Conservation (phyloP, 1,140 invertebrate species). For the Zaprionus vittiger region DNA sequence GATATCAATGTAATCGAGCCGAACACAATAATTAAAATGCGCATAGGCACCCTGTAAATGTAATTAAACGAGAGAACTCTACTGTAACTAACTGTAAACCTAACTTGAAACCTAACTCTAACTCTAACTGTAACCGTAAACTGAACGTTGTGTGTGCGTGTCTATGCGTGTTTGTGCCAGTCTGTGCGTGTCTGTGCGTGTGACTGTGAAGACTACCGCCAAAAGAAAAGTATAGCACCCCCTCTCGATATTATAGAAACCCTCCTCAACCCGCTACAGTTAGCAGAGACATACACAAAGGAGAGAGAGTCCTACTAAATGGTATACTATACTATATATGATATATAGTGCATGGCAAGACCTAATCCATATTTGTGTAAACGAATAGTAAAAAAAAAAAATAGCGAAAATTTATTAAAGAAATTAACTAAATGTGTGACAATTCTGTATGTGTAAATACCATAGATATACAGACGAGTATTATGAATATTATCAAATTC, state of each 20-base stretch:
- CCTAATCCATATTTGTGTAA: constrained; percentile 10
- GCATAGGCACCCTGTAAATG: constrained; percentile 6
- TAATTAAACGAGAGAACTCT: neutral
- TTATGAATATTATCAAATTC: constrained; percentile 1
- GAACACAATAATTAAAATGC: constrained; percentile 3
- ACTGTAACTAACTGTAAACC: constrained; percentile 21
- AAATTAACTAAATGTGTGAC: constrained; percentile 25
- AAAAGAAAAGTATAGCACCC: constrained; percentile 12
- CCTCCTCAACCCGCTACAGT: neutral
- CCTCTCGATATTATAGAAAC: constrained; percentile 5
- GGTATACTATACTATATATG: constrained; percentile 6
- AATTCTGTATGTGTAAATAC: constrained; percentile 18
- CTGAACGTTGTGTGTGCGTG: constrained; percentile 17
- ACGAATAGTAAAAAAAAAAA: constrained; percentile 1
- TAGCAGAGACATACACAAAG: neutral
- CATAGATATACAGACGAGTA: constrained; percentile 7
- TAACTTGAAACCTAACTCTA: constrained; percentile 33
- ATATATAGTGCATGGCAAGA: constrained; percentile 1
- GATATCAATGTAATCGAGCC: neutral
- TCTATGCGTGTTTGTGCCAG: constrained; percentile 18
- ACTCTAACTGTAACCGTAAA: constrained; percentile 21
- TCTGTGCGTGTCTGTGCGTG: constrained; percentile 18
- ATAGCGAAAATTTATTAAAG: constrained; percentile 20
- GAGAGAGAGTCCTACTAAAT: neutral
- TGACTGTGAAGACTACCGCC: constrained; percentile 23